Base-by-base conservation (phyloP, 1,140 invertebrate genomes). In the Pomacea maculata region DNA sequence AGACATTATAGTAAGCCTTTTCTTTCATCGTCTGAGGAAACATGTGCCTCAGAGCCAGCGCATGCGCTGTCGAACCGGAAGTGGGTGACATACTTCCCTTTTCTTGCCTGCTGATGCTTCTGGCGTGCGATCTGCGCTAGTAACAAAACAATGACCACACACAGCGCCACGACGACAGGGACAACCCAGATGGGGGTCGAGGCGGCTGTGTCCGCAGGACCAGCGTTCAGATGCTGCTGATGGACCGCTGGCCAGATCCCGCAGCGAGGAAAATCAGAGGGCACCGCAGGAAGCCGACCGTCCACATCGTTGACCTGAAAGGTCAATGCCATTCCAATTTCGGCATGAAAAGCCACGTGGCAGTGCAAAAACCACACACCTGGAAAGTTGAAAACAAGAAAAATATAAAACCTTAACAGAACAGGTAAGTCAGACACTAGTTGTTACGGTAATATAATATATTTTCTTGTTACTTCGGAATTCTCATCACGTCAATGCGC, bases 371-470 rank as follows among this genome's bases (percentile, higher is more conserved):
- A 80, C 88, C 88, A 89, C n/a, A 85, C 84, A 65, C 87, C 86
- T 87, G 72, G 6, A 70, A 65, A 17, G 17, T 67, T 72, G 6
- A 25, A 14, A n/a, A 25, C 67, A 70, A 2, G 11, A 21, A 73
- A 29, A 17, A 34, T 21, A 17, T 12, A 17, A 34, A 11, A 15
- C 93, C 93, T 85, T 93, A 94, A 0, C 94, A 94, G 17, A 96
- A 93, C 0, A 93, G 92, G 34, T 34, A 21, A 12, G 11, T 34
- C 11, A 12, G 67, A 25, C 34, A 45, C 34, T 4, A 70, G 11
- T 4, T 0, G 9, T 21, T 12, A 70, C 2, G 10, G 12, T 15
- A 4, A 70, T 21, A 12, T 12, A 25, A 34, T 45, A 45, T 1
- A 8, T 17, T 9, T 61, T 61, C 55, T 14, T 61, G 4, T 61